Base-by-base conservation (phyloP, 2,113 vertebrate species). In the Oryzias woworae region DNA sequence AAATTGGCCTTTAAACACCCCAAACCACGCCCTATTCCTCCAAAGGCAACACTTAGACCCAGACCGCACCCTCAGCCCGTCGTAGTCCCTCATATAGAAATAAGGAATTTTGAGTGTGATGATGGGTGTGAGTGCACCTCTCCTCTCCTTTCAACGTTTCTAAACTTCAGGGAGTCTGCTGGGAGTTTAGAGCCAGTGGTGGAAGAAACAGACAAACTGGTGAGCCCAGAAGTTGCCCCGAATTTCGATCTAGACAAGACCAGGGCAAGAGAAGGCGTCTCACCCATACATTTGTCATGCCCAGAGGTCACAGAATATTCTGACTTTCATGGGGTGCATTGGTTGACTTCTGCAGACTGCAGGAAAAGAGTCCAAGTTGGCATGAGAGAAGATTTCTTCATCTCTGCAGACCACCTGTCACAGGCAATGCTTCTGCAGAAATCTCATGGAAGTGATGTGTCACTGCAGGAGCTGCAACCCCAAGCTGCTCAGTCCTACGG, bases 321-420 rank as follows among this genome's bases (percentile, higher is more conserved):
- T 49, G 49, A 62, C 23, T 22, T 42, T 17, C 20, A 62, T 26
- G 18, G 45, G 14, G 4, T 17, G 4, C 46, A n/a, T n/a, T 51
- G 23, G 58, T 36, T 53, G 26, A 57, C 42, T 8, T 77, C 73
- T 17, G 24, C 45, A 44, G 26, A 53, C 22, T 69, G 47, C 43
- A 43, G 49, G 14, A 62, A 58, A 58, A 53, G 77, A 15, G 62
- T 75, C 4, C 69, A 64, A 46, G n/a, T 75, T 46, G 82, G 73
- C 14, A 58, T 62, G 14, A 73, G 80, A 58, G 85, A 85, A 78
- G 73, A 81, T 26, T 54, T 77, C 12, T 59, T 53, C 8, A 7
- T 42, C 17, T 52, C 28, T 18, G n/a, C 28, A 17, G 24, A 10
- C 20, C n/a, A 43, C 43, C 43, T 50, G 17, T 62, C 70, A 2